phyloP scores from a whole-genome alignment of 1,140 invertebrate genomes.

The Hylaeus volcanicus region DNA sequence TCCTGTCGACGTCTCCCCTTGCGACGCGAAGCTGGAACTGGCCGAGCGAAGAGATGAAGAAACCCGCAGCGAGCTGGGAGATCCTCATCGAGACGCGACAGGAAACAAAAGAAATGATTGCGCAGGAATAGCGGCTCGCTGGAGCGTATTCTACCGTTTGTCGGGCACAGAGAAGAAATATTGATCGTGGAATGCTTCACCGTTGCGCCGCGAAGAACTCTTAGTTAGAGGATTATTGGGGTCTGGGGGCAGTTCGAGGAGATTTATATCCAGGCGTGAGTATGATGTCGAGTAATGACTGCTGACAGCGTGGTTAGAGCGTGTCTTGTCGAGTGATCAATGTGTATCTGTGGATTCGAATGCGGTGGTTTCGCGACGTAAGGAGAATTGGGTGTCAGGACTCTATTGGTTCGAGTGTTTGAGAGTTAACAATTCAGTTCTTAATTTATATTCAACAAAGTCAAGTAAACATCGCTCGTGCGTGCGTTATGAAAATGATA shows the following conservation, averaged over 20 bases:
- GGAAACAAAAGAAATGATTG: conserved; percentile 20
- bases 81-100: conserved; percentile 5
- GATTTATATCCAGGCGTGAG: neutral
- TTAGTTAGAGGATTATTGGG: neutral
- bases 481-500: too few species aligned
- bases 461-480: too few species aligned
- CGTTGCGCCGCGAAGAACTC: neutral
- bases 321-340: too few species aligned
- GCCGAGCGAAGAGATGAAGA: neutral
- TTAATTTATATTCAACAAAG: too few species aligned
- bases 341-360: too few species aligned
- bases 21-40: conserved; percentile 5
- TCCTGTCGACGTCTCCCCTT: neutral
- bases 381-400: too few species aligned
- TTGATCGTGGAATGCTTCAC: neutral
- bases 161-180: neutral
- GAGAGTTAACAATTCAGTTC: too few species aligned
- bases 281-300: neutral
- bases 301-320: neutral
- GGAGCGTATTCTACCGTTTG: neutral
- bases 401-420: too few species aligned
- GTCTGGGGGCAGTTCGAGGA: neutral
- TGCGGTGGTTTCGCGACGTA: too few species aligned
- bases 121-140: neutral
- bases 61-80: neutral